These are phyloP conservation scores for Epizoanthus stellaris DNA, from an alignment of 92 coral and sea anemone species.

Conservation along the genomic window DNA sequence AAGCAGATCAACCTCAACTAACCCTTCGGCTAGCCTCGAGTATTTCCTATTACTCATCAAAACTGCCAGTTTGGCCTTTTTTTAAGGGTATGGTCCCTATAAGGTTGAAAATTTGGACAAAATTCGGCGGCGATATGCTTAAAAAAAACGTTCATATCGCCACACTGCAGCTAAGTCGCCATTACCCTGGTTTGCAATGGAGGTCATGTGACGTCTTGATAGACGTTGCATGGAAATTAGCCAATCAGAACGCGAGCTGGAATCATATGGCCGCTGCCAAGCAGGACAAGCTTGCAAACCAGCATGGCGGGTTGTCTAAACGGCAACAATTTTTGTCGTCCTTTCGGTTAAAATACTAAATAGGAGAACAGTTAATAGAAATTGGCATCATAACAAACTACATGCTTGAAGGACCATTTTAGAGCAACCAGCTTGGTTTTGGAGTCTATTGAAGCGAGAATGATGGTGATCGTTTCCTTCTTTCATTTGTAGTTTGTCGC, in stretches of 20 bases:
- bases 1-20: slow-evolving; percentile 71
- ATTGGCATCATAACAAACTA: neutral
- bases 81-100: slow-evolving; percentile 91
- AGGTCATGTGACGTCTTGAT: slow-evolving; percentile 88
- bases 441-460: neutral
- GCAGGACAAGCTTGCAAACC: neutral
- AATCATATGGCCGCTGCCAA: slow-evolving; percentile 51
- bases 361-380: neutral
- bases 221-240: slow-evolving; percentile 65
- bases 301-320: neutral
- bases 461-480: no score
- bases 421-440: neutral
- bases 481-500: no score
- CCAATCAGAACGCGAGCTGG: slow-evolving; percentile 74
- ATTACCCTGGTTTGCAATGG: slow-evolving; percentile 89
- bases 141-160: slow-evolving; percentile 85
- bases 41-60: slow-evolving; percentile 99
- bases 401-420: neutral
- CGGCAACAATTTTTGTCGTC: neutral
- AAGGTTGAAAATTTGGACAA: slow-evolving; percentile 62
- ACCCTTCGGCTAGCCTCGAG: slow-evolving; percentile 99
- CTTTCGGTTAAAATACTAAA: neutral
- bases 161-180: slow-evolving; percentile 94
- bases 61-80: slow-evolving; percentile 98
- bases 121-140: slow-evolving; percentile 78